A percentile compares a stretch with the other conserved stretches of the same genome.
Evolutionary conservation across 64 coral and sea anemone species (phyloP).

Genomic region (Pocillopora damicornis): DNA sequence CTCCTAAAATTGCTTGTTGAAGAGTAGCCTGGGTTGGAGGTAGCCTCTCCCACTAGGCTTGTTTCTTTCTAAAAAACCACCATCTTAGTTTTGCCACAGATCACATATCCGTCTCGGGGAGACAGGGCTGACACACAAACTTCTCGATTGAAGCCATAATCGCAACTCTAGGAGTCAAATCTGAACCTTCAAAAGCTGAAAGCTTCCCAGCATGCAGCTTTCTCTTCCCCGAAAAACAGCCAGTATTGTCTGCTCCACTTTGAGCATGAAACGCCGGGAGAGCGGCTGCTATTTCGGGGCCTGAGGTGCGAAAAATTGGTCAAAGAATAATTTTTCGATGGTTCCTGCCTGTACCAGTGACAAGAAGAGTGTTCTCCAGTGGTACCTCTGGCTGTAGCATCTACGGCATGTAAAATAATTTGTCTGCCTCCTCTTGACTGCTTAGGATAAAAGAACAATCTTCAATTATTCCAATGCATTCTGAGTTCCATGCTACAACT

Average conservation of each 20-base stretch:
- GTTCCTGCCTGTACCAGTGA: conserved; percentile 42
- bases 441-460: conserved; percentile 1
- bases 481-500: conserved; percentile 24
- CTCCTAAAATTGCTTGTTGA: conserved; percentile 29
- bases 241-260: conserved; percentile 53
- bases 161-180: no score
- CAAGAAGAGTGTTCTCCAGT: neutral
- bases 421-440: conserved; percentile 40
- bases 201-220: conserved; percentile 39
- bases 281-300: conserved; percentile 10
- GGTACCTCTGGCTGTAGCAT: conserved; percentile 22
- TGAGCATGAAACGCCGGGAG: conserved; percentile 34
- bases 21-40: neutral
- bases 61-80: no score
- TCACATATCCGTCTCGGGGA: no score
- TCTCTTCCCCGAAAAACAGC: conserved; percentile 30
- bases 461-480: conserved; percentile 9
- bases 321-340: conserved; percentile 29
- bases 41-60: no score
- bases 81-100: no score
- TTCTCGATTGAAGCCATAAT: no score
- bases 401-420: conserved; percentile 39
- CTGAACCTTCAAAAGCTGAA: neutral
- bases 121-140: no score
- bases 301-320: conserved; percentile 22